Percentiles rank a stretch among this genome's conserved stretches.
Evolutionary conservation across 2,888 invertebrate species (phyloP).

Genomic region (Cosmia pyralina): DNA sequence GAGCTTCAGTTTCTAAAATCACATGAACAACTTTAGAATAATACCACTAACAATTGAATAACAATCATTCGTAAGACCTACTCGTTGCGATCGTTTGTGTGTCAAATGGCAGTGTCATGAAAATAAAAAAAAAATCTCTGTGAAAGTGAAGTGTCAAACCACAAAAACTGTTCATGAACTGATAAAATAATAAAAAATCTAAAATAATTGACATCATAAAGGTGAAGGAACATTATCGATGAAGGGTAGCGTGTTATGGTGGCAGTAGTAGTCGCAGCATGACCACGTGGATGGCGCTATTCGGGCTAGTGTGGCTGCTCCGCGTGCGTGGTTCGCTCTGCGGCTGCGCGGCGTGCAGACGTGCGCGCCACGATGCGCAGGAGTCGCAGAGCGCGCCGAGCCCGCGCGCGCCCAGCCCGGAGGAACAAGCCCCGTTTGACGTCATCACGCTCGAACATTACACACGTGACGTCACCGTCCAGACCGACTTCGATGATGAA

Average conservation of each 20-base stretch:
- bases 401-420: slow-evolving; percentile 75
- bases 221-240: slow-evolving; percentile 66
- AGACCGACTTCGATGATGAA: slow-evolving; percentile 88
- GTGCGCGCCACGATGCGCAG: slow-evolving; percentile 82
- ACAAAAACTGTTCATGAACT: neutral
- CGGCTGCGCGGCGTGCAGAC: slow-evolving; percentile 93
- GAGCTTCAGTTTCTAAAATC: slow-evolving; percentile 30
- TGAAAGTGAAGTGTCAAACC: slow-evolving; percentile 33
- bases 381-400: slow-evolving; percentile 76
- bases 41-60: neutral
- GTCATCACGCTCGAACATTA: slow-evolving; percentile 86
- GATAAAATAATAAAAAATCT: neutral
- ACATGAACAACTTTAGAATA: neutral
- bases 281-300: slow-evolving; percentile 94
- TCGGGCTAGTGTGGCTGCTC: slow-evolving; percentile 96
- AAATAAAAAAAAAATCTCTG: neutral
- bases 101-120: slow-evolving; percentile 16
- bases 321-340: slow-evolving; percentile 95
- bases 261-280: slow-evolving; percentile 81
- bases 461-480: slow-evolving; percentile 88
- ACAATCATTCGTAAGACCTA: neutral
- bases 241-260: slow-evolving; percentile 71
- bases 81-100: neutral
- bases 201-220: neutral
- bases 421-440: slow-evolving; percentile 83